Evolutionary conservation across 2,888 invertebrate genomes (phyloP), one percentile per base, ranked within the genome.

Genomic region (Malthinus flaveolus): DNA sequence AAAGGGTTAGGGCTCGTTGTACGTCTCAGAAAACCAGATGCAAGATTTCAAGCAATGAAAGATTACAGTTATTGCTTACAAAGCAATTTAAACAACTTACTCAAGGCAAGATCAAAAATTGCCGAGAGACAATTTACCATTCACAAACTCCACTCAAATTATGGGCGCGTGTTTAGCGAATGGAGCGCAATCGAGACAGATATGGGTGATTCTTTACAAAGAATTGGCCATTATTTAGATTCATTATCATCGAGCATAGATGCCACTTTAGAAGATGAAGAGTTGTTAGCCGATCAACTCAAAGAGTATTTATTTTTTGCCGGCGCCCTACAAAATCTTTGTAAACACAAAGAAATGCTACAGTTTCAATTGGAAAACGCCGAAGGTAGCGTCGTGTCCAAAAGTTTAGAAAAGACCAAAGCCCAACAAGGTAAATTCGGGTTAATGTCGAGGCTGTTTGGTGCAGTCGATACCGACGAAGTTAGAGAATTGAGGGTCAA

Each of bases 171-270:
- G 54, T 91, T 91, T 72, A 90, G 90, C 68, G 92, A 93, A 75
- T 93, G 92, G 91, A 91, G 91, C 74, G 90, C 87, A 32, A 86
- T 89, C 49, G 93, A 93, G 72, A 88, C 86, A 66, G 88, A 88
- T 59, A 90, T 92, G 88, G 90, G 80, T 0, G 91, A 92, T 72
- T 89, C 89, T 0, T 72, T 93, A 49, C 91, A 90, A 69, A 85
- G 84, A 73, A 84, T 85, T 1, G 85, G 86, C 1, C 86, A 86
- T 75, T 86, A 85, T 71, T 81, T 86, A 66, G 86, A 79, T 64
- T 78, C 79, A 0, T 62, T 79, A 9, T 76, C 78, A 0, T 76
- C 77, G 3, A 85, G 86, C 62, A 87, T 90, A 73, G 90, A 90
- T 74, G 84, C 87, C 0, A 83, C 86, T 31, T 81, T 92, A 1